Base-by-base conservation (phyloP, 2,888 invertebrate species). In the Apamea anceps region DNA sequence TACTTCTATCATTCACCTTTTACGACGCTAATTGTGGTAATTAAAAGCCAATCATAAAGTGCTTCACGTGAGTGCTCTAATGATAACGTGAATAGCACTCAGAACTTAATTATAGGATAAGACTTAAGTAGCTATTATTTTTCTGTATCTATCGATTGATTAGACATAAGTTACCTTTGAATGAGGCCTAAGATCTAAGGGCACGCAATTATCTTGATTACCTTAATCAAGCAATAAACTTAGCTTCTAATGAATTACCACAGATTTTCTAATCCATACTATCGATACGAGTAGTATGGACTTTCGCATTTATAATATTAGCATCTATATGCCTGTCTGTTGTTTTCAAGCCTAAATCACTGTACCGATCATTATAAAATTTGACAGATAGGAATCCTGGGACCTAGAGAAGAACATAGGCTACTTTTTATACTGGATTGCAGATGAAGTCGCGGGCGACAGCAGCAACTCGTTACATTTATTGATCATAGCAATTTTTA, bases 41-140 rank as follows among this genome's bases (percentile, higher is more conserved):
- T 84, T 77, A 86, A 81, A 76, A 81, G 67, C 62, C 77, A 81
- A 84, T 86, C 75, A 75, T 74, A 57, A 75, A 76, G 85, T 87
- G 48, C 75, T 80, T 86, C 51, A 70, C 51, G 37, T 62, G 65
- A 84, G 81, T 70, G 85, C 75, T 79, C 67, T 85, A 85, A 84
- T 85, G 71, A 57, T 84, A 85, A 78, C 66, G 15, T 54, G 62
- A 28, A 65, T 13, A 75, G 63, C 77, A 82, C 81, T 85, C 71
- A 51, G 28, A 68, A 67, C 70, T 63, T 74, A 72, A 85, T 87
- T 84, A 75, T 28, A 32, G 8, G 60, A 80, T 87, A 68, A 71
- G 21, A 75, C 62, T 57, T 72, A 65, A 82, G 67, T 82, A 86
- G 60, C 28, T n/a, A 68, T 82, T 37, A 32, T 37, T 12, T 57